Conservation (phyloP, 1,140 invertebrate genomes). For the Zaprionus inermis region DNA sequence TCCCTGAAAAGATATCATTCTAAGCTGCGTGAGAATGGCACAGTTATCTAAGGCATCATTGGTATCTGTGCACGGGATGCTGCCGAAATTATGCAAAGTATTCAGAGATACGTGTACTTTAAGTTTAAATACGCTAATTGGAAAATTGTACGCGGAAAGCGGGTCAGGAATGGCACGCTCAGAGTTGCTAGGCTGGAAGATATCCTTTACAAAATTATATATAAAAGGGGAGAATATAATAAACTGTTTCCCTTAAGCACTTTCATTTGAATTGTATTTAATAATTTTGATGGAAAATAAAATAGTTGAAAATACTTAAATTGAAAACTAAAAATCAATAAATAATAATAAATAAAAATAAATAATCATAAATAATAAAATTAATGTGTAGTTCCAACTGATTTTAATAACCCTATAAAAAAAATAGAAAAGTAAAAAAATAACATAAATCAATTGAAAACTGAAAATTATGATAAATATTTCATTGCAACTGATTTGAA, state of each 20-base stretch:
- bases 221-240: too few species aligned
- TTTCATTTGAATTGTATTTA: background rate
- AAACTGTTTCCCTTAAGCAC: too few species aligned
- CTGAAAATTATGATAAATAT: too few species aligned
- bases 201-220: too few species aligned
- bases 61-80: slow-evolving; percentile 24
- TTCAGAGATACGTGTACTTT: slow-evolving; percentile 21
- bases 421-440: too few species aligned
- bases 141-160: background rate
- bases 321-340: too few species aligned
- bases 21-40: slow-evolving; percentile 78
- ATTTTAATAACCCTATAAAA: too few species aligned
- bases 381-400: too few species aligned
- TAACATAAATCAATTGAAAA: too few species aligned
- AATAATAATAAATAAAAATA: too few species aligned
- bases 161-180: background rate
- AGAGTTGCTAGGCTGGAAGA: background rate
- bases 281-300: background rate
- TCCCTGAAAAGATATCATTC: slow-evolving; percentile 47
- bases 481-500: too few species aligned
- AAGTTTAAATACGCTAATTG: background rate
- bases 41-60: slow-evolving; percentile 53
- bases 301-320: background rate
- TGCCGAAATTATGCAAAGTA: slow-evolving; percentile 36
- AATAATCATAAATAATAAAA: too few species aligned